Conservation (phyloP, 2,888 invertebrate genomes). For the Callyntrura sp. region DNA sequence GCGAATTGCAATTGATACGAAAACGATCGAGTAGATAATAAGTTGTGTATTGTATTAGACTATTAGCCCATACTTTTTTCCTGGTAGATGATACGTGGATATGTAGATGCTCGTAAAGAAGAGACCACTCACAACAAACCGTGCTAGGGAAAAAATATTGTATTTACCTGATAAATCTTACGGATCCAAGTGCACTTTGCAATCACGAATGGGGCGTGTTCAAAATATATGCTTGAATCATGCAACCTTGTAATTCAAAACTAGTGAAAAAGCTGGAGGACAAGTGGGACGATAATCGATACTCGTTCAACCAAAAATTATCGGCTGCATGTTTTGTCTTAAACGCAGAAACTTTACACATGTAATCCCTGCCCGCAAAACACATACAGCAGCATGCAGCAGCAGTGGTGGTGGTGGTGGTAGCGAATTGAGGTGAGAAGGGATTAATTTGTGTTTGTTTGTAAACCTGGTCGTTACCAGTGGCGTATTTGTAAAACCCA, state of each 20-base stretch:
- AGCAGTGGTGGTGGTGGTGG: too few species aligned
- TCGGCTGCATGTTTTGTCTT: conserved; percentile 14
- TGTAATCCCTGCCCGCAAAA: not conserved
- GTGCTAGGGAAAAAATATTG: not conserved
- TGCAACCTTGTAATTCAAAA: conserved; percentile 60
- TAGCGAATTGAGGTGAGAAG: too few species aligned
- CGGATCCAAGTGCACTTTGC: not conserved
- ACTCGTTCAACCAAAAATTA: conserved; percentile 43
- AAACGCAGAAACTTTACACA: not conserved
- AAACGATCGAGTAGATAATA: conserved; percentile 23
- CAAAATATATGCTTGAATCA: conserved; percentile 54
- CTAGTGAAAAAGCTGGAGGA: conserved; percentile 52
- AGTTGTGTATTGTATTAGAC: not conserved
- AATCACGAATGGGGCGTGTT: conserved; percentile 60
- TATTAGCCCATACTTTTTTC: too few species aligned
- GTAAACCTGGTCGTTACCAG: too few species aligned
- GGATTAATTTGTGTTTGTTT: too few species aligned
- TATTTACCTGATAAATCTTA: not conserved
- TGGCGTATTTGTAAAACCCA: too few species aligned
- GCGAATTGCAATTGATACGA: conserved; percentile 23
- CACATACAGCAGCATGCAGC: too few species aligned
- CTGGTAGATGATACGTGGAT: not conserved
- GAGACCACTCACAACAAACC: not conserved
- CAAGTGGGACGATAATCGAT: conserved; percentile 57
- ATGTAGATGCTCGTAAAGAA: not conserved